Conservation (phyloP, 2,797 vertebrate species). For the Etheostoma perlongum region DNA sequence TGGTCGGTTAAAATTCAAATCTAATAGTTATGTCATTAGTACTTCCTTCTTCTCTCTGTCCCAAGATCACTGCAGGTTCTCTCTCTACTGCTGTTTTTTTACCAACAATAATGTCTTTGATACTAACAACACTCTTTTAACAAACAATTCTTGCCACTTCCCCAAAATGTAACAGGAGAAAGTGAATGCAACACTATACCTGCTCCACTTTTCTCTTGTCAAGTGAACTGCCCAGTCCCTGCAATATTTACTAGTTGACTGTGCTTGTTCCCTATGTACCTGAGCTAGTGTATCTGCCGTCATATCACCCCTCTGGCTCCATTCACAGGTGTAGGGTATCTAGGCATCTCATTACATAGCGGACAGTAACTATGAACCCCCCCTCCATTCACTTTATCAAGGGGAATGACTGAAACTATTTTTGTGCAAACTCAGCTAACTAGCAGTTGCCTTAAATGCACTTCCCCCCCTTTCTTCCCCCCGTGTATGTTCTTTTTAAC, state of each 20-base stretch:
- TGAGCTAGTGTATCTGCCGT: constrained; percentile 52
- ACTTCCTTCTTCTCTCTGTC: constrained; percentile 10
- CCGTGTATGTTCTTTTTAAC: constrained; percentile 47
- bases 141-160: constrained; percentile 10
- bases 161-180: constrained; percentile 67
- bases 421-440: constrained; percentile 75
- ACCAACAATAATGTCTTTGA: constrained; percentile 65
- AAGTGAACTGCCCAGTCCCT: constrained; percentile 49
- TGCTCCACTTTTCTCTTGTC: constrained; percentile 32
- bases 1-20: constrained; percentile 10
- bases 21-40: background rate
- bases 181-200: constrained; percentile 67
- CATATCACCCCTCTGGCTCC: constrained; percentile 16
- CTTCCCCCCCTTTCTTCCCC: constrained; percentile 37
- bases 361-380: constrained; percentile 5
- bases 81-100: constrained; percentile 42
- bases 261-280: constrained; percentile 43
- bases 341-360: constrained; percentile 57
- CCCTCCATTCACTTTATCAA: constrained; percentile 33
- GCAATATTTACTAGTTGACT: constrained; percentile 77
- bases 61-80: constrained; percentile 34
- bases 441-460: constrained; percentile 80
- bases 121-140: constrained; percentile 57
- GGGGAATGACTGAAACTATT: constrained; percentile 65
- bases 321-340: constrained; percentile 43